Conservation (phyloP, 2,888 invertebrate genomes). For the Alloplasta piceator region DNA sequence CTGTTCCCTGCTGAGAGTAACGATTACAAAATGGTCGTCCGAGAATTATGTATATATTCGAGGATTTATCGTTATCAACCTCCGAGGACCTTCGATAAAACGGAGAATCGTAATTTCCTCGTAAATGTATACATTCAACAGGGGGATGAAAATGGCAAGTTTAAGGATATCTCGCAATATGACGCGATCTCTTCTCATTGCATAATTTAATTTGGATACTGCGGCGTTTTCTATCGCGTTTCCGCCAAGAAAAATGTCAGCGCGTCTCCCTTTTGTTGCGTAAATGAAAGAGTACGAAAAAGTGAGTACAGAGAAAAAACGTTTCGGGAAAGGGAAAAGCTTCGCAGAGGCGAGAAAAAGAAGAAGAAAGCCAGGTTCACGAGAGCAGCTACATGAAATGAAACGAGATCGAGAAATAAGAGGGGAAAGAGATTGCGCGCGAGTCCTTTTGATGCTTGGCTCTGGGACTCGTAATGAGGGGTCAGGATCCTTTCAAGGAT, state of each 20-base stretch:
- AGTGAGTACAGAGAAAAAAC: constrained; percentile 10
- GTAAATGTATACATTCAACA: background rate
- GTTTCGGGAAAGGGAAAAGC: constrained; percentile 35
- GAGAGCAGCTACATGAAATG: background rate
- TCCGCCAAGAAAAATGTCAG: background rate
- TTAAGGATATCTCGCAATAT: background rate
- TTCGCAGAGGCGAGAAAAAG: constrained; percentile 59
- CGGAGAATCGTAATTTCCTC: background rate
- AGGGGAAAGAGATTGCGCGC: constrained; percentile 35
- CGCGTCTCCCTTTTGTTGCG: constrained; percentile 36
- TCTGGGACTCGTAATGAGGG: constrained; percentile 79
- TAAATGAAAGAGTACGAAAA: constrained; percentile 37
- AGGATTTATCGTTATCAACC: constrained; percentile 35
- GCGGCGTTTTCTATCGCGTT: constrained; percentile 7
- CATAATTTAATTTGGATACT: background rate
- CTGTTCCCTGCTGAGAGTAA: background rate
- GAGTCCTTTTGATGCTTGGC: constrained; percentile 76
- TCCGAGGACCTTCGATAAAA: background rate
- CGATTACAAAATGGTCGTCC: constrained; percentile 27
- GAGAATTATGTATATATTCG: constrained; percentile 4
- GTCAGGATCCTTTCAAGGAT: constrained; percentile 81
- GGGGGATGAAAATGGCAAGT: background rate
- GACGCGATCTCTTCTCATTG: background rate
- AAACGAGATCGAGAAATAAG: constrained; percentile 42
- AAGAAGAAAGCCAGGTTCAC: constrained; percentile 18